Evolutionary conservation across 2,888 invertebrate species (phyloP).

Genomic region (Eristalis intricaria): DNA sequence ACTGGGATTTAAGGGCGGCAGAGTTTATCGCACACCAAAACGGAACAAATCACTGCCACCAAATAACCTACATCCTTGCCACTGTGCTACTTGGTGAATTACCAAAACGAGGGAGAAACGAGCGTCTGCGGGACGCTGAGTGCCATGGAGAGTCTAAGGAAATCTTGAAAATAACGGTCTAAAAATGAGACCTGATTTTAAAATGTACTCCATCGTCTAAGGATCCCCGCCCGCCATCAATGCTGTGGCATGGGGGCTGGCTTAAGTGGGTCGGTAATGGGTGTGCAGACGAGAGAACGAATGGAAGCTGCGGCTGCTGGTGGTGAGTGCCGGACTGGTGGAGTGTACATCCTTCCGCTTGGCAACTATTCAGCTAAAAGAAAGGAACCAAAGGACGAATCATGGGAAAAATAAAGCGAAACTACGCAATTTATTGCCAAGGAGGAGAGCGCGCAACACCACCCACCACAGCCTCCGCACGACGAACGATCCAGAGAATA

Average conservation of each 20-base stretch:
- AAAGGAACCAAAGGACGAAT: constrained; percentile 47
- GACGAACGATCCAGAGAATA: constrained; percentile 37
- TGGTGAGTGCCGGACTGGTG: background rate
- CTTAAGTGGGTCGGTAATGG: constrained; percentile 48
- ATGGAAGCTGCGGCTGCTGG: background rate
- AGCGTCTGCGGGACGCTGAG: background rate
- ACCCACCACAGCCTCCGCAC: constrained; percentile 32
- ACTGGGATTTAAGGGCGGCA: constrained; percentile 52
- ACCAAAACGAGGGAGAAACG: constrained; percentile 34
- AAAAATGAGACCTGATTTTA: constrained; percentile 67
- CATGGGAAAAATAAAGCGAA: constrained; percentile 55
- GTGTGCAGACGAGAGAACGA: constrained; percentile 10
- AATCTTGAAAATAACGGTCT: constrained; percentile 55
- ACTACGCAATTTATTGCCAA: constrained; percentile 70
- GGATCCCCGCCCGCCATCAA: background rate
- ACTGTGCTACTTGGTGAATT: constrained; percentile 26
- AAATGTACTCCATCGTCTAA: constrained; percentile 31
- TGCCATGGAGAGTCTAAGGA: background rate
- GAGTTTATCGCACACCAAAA: constrained; percentile 66
- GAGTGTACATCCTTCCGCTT: constrained; percentile 54
- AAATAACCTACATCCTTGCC: constrained; percentile 63
- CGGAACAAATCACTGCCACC: constrained; percentile 71
- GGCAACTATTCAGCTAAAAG: constrained; percentile 65
- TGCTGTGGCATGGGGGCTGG: background rate
- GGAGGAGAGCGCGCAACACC: constrained; percentile 58